phyloP scores from a whole-genome alignment of 2,113 vertebrate species.

The Picathartes gymnocephalus region DNA sequence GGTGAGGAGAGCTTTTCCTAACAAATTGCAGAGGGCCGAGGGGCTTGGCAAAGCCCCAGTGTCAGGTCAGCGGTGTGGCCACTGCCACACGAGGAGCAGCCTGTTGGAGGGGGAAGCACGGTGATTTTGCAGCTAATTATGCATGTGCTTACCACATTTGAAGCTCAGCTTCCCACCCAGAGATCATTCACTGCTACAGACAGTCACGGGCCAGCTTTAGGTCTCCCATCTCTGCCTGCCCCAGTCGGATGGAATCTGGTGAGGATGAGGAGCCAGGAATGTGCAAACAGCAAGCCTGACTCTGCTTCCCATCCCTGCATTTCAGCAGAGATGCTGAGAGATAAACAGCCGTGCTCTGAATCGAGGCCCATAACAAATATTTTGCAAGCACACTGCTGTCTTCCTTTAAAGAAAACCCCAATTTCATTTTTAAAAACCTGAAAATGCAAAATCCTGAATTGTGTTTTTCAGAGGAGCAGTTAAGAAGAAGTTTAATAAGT shows the following conservation, averaged over 20 bases:
- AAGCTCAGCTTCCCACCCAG: constrained; percentile 43
- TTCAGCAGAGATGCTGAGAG: constrained; percentile 3
- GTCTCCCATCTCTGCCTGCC: constrained; percentile 10
- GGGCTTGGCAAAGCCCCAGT: neutral
- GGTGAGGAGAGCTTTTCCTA: neutral
- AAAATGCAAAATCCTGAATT: neutral
- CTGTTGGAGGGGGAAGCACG: neutral
- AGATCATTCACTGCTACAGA: neutral
- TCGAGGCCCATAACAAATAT: neutral
- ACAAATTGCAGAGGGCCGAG: neutral
- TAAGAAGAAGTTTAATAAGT: constrained; percentile 30
- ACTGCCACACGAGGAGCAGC: neutral
- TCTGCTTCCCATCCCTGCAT: constrained; percentile 20
- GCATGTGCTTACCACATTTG: constrained; percentile 49
- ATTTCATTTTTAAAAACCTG: neutral
- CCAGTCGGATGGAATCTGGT: neutral
- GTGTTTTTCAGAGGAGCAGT: neutral
- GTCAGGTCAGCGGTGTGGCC: neutral
- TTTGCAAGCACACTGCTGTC: neutral
- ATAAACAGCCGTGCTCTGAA: neutral
- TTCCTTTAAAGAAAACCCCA: neutral
- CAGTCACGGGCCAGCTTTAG: constrained; percentile 20
- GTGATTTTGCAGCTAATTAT: neutral
- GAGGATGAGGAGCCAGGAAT: neutral
- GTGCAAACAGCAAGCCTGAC: neutral